A percentile compares a stretch with the other conserved stretches of the same genome.
These are phyloP conservation scores for Pipistrellus pipistrellus DNA, from an alignment of 2,797 vertebrate genomes.

Conservation along the genomic window DNA sequence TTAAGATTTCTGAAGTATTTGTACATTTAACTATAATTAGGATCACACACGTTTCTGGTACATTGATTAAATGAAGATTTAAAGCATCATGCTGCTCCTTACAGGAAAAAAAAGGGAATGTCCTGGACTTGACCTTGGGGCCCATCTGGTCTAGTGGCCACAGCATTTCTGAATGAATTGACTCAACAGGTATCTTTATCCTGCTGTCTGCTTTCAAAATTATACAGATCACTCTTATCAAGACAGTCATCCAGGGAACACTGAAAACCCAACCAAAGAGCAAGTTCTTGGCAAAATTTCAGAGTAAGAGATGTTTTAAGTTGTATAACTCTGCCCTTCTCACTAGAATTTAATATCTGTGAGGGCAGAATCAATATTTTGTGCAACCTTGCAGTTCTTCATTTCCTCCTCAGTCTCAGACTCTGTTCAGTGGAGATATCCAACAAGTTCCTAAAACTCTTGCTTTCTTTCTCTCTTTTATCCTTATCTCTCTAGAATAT, in stretches of 20 bases:
- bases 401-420: not conserved
- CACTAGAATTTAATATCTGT: not conserved
- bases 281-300: not conserved
- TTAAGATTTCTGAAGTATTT: not conserved
- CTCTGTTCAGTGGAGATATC: not conserved
- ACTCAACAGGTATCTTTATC: not conserved
- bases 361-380: not conserved
- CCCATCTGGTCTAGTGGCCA: not conserved
- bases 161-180: not conserved
- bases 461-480: not conserved
- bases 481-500: not conserved
- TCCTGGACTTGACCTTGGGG: not conserved
- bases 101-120: not conserved
- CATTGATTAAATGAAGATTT: constrained; percentile 8
- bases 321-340: not conserved
- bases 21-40: constrained; percentile 30
- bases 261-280: not conserved
- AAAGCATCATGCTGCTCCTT: not conserved
- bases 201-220: not conserved
- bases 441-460: not conserved
- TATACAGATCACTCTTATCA: not conserved
- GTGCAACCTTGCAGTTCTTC: not conserved
- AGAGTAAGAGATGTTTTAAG: not conserved
- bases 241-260: not conserved
- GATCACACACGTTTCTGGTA: not conserved